Evolutionary conservation across 1,140 invertebrate genomes (phyloP).

Genomic region (Notospermus geniculatus): DNA sequence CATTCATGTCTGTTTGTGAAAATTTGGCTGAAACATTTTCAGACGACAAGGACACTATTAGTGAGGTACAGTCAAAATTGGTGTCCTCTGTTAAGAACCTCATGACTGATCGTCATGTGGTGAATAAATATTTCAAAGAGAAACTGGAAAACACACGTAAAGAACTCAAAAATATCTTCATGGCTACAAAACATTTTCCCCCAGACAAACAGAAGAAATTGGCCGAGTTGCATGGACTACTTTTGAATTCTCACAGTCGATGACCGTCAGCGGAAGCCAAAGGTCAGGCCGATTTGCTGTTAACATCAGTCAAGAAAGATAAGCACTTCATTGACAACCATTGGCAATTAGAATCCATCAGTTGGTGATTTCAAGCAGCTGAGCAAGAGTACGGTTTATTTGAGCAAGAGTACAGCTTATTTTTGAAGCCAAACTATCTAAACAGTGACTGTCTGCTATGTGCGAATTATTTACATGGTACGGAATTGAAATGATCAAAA

Average conservation of each 20-base stretch:
- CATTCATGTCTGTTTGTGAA: neutral
- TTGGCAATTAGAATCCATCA: too few relatives aligned
- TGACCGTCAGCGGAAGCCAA: neutral
- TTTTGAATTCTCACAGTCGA: constrained; percentile 5
- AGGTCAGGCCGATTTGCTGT: too few relatives aligned
- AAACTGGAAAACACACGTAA: neutral
- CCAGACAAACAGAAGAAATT: neutral
- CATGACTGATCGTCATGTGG: constrained; percentile 4
- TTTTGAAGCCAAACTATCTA: too few relatives aligned
- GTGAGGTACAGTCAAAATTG: neutral
- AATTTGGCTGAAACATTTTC: constrained; percentile 3
- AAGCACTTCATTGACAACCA: too few relatives aligned
- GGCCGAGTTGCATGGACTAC: constrained; percentile 1
- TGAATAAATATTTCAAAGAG: constrained; percentile 1
- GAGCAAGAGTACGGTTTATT: too few relatives aligned
- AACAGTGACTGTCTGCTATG: too few relatives aligned
- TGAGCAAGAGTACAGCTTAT: too few relatives aligned
- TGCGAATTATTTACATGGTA: too few relatives aligned
- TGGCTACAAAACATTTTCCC: neutral
- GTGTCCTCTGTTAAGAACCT: neutral
- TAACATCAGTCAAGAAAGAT: too few relatives aligned
- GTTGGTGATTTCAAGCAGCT: too few relatives aligned
- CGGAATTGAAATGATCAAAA: too few relatives aligned
- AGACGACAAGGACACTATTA: neutral
- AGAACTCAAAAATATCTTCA: neutral